phyloP scores from a whole-genome alignment of 2,888 invertebrate species.

The Patella ulyssiponensis region DNA sequence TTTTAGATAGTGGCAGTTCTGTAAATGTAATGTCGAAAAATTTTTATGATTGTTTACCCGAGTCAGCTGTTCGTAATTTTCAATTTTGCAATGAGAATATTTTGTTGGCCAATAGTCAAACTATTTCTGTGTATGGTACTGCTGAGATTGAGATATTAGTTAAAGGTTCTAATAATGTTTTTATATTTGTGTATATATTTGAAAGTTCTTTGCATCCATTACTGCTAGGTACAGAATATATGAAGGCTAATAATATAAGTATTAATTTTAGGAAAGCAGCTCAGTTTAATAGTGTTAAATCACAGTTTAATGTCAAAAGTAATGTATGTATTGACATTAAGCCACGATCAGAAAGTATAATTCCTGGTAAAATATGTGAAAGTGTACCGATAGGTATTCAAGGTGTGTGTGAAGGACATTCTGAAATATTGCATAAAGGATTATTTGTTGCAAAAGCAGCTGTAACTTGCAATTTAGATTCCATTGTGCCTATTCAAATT shows the following conservation, averaged over 20 bases:
- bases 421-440: not conserved
- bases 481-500: not conserved
- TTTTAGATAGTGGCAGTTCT: not conserved
- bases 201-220: conserved; percentile 7
- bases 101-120: not conserved
- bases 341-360: not conserved
- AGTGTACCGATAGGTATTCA: not conserved
- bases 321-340: not conserved
- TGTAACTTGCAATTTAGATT: not conserved
- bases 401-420: not conserved
- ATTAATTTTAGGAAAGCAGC: not conserved
- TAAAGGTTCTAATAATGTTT: not conserved
- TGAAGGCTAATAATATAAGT: not conserved
- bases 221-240: not conserved
- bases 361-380: not conserved
- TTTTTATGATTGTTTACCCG: not conserved
- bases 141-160: not conserved
- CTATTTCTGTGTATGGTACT: not conserved
- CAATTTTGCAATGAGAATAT: not conserved
- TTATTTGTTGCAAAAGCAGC: conserved; percentile 1
- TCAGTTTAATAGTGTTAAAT: not conserved
- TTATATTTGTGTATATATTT: not conserved
- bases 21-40: not conserved
- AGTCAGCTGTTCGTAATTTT: not conserved
- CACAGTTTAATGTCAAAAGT: not conserved